Evolutionary conservation across 2,113 vertebrate genomes (phyloP).

Genomic region (Zapus hudsonius): DNA sequence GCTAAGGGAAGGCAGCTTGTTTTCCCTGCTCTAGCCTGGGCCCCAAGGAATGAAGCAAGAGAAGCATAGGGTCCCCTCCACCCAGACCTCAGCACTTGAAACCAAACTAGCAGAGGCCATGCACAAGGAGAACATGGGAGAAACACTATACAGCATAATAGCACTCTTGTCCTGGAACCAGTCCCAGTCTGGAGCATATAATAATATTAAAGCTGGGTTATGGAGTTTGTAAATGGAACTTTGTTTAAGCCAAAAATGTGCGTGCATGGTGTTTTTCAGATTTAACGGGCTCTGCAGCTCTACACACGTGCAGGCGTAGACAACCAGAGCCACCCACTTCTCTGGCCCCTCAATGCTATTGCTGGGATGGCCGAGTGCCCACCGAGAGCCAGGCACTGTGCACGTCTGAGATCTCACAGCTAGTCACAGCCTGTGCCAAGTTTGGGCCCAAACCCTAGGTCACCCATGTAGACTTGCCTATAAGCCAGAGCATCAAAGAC

Average conservation of each 20-base stretch:
- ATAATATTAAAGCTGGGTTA: constrained; percentile 67
- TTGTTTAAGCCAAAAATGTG: constrained; percentile 70
- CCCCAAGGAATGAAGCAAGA: not conserved
- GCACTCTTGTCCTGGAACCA: constrained; percentile 58
- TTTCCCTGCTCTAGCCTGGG: not conserved
- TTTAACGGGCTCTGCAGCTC: constrained; percentile 51
- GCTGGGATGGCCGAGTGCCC: accelerated
- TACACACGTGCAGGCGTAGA: not conserved
- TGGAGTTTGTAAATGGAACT: constrained; percentile 74
- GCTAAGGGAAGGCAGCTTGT: not conserved
- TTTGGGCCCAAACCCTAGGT: not conserved
- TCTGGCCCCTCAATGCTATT: accelerated
- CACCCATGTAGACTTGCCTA: accelerated
- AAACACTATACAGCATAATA: constrained; percentile 41
- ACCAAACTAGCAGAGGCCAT: not conserved
- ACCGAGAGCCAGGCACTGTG: not conserved
- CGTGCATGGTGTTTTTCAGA: constrained; percentile 57
- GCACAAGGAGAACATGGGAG: not conserved
- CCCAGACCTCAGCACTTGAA: not conserved
- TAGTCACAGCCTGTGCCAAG: not conserved
- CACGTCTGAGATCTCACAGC: accelerated
- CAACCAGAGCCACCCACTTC: not conserved
- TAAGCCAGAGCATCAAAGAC: not conserved
- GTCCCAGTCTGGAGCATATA: constrained; percentile 64
- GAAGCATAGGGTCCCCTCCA: not conserved